phyloP scores from a whole-genome alignment of 2,888 invertebrate genomes.

The Conistra vaccinii region DNA sequence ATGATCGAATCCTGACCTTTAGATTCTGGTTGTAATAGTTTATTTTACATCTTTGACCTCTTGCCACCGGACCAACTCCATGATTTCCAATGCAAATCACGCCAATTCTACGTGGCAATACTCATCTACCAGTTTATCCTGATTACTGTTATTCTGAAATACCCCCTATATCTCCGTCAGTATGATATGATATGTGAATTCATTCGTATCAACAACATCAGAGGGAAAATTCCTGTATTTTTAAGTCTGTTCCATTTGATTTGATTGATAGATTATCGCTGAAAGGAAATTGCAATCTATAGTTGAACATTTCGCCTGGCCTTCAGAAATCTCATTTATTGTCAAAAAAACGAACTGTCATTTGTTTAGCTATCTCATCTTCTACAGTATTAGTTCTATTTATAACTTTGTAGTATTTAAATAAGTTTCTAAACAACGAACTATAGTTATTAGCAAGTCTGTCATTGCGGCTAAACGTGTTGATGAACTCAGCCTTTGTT shows the following conservation, averaged over 20 bases:
- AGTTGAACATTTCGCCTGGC: neutral
- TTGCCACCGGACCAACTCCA: slow-evolving; percentile 24
- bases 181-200: neutral
- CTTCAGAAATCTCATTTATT: too few relatives aligned
- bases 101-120: slow-evolving; percentile 15
- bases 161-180: neutral
- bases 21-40: slow-evolving; percentile 37
- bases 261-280: too few relatives aligned
- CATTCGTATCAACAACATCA: neutral
- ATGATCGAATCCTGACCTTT: slow-evolving; percentile 60
- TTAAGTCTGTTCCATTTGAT: neutral
- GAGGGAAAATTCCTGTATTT: neutral
- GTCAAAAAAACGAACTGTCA: neutral
- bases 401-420: neutral
- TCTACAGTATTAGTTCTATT: neutral
- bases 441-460: slow-evolving; percentile 26
- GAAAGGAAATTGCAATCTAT: neutral
- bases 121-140: slow-evolving; percentile 1
- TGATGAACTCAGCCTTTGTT: slow-evolving; percentile 77
- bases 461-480: slow-evolving; percentile 67
- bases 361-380: neutral
- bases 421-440: slow-evolving; percentile 16
- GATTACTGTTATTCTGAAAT: neutral
- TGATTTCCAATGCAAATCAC: slow-evolving; percentile 31
- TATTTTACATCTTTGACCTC: slow-evolving; percentile 62